Evolutionary conservation across 2,888 invertebrate species (phyloP).

Genomic region (Acleris sparsana): DNA sequence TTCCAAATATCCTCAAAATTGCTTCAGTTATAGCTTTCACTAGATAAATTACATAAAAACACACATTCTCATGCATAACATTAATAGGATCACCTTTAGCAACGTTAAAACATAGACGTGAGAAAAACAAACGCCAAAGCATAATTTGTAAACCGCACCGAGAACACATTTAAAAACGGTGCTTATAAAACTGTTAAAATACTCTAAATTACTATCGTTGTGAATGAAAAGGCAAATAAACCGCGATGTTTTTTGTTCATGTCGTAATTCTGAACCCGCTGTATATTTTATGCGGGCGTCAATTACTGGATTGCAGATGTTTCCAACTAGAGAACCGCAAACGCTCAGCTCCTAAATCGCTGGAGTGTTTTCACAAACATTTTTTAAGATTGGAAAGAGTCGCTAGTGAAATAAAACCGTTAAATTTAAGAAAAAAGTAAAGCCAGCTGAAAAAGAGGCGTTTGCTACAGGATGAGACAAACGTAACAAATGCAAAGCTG

Average conservation of each 20-base stretch:
- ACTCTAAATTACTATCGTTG: conserved; percentile 17
- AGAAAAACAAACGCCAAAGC: too few relatives aligned
- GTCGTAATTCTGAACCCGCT: conserved; percentile 30
- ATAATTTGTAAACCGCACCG: too few relatives aligned
- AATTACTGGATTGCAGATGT: conserved; percentile 37
- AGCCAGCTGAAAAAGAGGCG: neutral
- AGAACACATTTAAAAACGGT: too few relatives aligned
- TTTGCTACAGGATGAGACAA: neutral
- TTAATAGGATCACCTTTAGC: too few relatives aligned
- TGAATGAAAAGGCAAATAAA: conserved; percentile 33
- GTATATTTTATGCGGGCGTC: conserved; percentile 37
- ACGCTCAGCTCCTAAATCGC: conserved; percentile 18
- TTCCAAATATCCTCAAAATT: too few relatives aligned
- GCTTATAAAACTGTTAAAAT: conserved; percentile 1
- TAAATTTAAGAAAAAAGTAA: neutral
- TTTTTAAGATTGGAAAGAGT: conserved; percentile 9
- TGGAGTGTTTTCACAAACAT: conserved; percentile 7
- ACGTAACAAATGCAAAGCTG: conserved; percentile 5
- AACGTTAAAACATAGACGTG: too few relatives aligned
- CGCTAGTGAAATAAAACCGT: too few relatives aligned
- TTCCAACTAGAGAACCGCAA: conserved; percentile 19
- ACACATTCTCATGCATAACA: too few relatives aligned
- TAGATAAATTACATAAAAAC: too few relatives aligned
- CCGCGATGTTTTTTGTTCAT: conserved; percentile 28
- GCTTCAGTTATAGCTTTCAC: too few relatives aligned